phyloP scores from a whole-genome alignment of 2,797 vertebrate genomes.

The Chelon auratus region DNA sequence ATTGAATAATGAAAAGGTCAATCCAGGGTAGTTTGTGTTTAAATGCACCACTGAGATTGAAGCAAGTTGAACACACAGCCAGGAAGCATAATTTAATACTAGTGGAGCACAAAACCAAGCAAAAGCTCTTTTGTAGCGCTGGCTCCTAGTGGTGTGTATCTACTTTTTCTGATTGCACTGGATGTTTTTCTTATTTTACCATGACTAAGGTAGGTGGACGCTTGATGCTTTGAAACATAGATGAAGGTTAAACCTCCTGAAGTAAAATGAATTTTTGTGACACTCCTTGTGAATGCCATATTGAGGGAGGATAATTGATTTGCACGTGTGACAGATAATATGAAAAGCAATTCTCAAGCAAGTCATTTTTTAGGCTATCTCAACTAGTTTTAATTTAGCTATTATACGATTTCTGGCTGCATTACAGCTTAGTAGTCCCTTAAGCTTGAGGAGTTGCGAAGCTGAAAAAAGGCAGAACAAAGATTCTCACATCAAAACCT shows the following conservation, averaged over 20 bases:
- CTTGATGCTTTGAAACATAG: background rate
- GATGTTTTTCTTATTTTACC: background rate
- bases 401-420: background rate
- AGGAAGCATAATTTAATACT: constrained; percentile 20
- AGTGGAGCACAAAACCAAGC: constrained; percentile 21
- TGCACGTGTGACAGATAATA: background rate
- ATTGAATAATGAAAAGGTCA: constrained; percentile 67
- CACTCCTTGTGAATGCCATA: background rate
- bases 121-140: background rate
- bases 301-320: background rate
- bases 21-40: constrained; percentile 50
- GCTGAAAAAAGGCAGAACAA: background rate
- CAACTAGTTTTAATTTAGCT: background rate
- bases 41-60: constrained; percentile 49
- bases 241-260: background rate
- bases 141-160: background rate
- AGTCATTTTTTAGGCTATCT: background rate
- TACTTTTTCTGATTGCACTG: background rate
- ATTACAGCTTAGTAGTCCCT: constrained; percentile 5
- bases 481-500: no score
- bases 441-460: background rate
- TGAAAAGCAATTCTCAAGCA: no score
- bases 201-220: background rate
- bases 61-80: constrained; percentile 23
- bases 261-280: background rate